These are phyloP conservation scores for Rynchops niger DNA, from an alignment of 2,113 vertebrate species.

Conservation along the genomic window DNA sequence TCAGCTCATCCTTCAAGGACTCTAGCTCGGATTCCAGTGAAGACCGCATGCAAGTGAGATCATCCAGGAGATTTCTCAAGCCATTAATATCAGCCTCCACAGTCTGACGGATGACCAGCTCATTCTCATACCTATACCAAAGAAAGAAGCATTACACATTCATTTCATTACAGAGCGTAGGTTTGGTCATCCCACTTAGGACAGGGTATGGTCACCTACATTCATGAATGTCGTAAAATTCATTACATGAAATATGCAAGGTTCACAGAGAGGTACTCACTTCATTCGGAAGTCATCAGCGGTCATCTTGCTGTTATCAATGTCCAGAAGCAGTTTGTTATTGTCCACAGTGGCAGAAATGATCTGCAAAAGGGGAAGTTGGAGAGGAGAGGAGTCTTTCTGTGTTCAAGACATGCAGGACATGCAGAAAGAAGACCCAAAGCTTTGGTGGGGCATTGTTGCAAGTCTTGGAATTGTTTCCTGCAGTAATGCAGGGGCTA, in stretches of 20 bases:
- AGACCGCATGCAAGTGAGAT: neutral
- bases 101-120: constrained; percentile 12
- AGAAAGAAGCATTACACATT: neutral
- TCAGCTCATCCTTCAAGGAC: constrained; percentile 40
- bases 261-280: constrained; percentile 37
- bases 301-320: constrained; percentile 48
- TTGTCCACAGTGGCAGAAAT: constrained; percentile 57
- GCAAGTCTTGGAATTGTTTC: rapidly evolving
- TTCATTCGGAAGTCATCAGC: constrained; percentile 78
- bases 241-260: too few species aligned
- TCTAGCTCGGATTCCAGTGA: constrained; percentile 57
- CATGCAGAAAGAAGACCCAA: neutral
- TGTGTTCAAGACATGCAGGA: neutral
- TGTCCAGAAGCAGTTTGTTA: constrained; percentile 72
- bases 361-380: neutral
- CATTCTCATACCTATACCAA: constrained; percentile 45
- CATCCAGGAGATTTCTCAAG: constrained; percentile 54
- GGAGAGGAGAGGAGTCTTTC: neutral
- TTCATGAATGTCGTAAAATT: neutral
- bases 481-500: neutral
- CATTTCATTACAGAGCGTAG: neutral
- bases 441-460: neutral
- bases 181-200: neutral
- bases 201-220: too few species aligned
- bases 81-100: constrained; percentile 48